Conservation (phyloP, 2,797 vertebrate species). For the Salarias fasciatus region DNA sequence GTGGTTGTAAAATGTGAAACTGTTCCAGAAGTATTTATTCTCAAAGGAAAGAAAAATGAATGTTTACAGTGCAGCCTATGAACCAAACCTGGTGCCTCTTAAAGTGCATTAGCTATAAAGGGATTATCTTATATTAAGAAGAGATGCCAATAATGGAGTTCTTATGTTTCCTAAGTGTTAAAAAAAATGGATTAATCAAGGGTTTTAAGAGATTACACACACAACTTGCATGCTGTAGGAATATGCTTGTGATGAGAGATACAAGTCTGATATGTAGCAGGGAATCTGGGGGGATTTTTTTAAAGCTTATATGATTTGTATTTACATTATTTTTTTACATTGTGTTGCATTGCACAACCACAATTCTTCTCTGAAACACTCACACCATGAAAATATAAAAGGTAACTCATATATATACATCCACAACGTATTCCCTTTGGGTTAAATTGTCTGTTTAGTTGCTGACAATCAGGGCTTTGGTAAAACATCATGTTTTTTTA, state of each 20-base stretch:
- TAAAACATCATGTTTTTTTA: slow-evolving; percentile 1
- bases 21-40: slow-evolving; percentile 69
- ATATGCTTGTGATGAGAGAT: slow-evolving; percentile 42
- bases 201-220: slow-evolving; percentile 49
- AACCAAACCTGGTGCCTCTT: slow-evolving; percentile 55
- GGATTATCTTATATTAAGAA: slow-evolving; percentile 80
- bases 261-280: slow-evolving; percentile 50
- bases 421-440: neutral
- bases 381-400: slow-evolving; percentile 8
- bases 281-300: slow-evolving; percentile 27
- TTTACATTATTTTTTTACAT: slow-evolving; percentile 21
- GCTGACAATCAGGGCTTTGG: slow-evolving; percentile 16
- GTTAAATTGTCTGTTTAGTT: neutral
- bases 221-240: slow-evolving; percentile 59
- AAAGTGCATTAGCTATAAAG: slow-evolving; percentile 59
- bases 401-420: neutral
- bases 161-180: slow-evolving; percentile 46
- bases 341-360: slow-evolving; percentile 41
- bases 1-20: slow-evolving; percentile 47
- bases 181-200: slow-evolving; percentile 25
- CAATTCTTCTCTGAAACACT: slow-evolving; percentile 25
- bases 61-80: slow-evolving; percentile 73
- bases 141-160: slow-evolving; percentile 50
- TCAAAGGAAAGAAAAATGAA: slow-evolving; percentile 40
- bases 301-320: neutral